Base-by-base conservation (phyloP, 92 coral and sea anemone genomes). In the Phenganax subtilis region DNA sequence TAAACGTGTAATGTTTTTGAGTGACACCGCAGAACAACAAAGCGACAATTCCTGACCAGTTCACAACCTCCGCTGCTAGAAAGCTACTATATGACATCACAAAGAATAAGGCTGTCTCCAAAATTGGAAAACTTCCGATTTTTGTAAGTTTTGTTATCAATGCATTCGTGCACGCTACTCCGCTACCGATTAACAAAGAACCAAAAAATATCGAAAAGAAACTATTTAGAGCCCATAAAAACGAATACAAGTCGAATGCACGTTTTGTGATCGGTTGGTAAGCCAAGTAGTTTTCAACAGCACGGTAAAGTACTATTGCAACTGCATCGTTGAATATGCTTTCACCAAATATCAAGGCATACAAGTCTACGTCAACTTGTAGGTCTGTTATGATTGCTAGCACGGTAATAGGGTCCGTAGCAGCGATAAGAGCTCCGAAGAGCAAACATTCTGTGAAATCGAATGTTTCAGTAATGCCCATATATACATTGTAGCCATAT, bases 31-130 rank as follows among this genome's bases (percentile, higher is more conserved):
- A 93, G 81, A 93, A 93, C 54, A 93, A 86, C 54, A 93, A 91
- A 10, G 98, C 98, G 0, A 93, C 98, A 12, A 93, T 93, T 3
- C 98, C 98, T 0, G 98, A 93, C 98, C 98, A 93, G 71, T 92
- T 93, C 8, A 93, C 96, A 10, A 93, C 93, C 54, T 93, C 98
- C 20, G 98, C 98, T 0, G 93, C 93, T 30, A 93, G 87, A 63
- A 93, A 93, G 1, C 97, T 91, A 52, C 98, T 89, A 72, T 93
- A 93, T 0, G 98, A 93, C 98, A 93, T 93, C 56, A 93, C 85
- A 55, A 91, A 93, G 63, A 93, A 93, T 3, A 93, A 80, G 28
- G 96, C 96, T 7, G 98, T 90, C 83, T 93, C 98, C 81, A 93
- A 85, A 47, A 90, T 89, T 0, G 98, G 98, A 44, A 91, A 93